Conservation (phyloP, 2,888 invertebrate genomes). For the Anthoptus insignis region DNA sequence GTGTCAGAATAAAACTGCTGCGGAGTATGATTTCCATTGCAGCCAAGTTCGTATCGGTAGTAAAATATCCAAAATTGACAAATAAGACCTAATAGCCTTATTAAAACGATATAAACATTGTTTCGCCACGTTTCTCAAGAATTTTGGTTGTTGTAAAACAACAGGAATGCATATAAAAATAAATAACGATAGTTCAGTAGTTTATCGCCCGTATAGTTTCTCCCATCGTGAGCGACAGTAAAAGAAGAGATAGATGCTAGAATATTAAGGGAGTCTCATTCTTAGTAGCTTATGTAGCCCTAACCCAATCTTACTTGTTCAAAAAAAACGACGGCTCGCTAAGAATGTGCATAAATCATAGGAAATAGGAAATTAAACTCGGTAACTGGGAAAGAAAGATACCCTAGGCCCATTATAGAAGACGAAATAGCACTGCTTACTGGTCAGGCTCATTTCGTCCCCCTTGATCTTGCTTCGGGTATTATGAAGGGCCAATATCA, state of each 20-base stretch:
- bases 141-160: conserved; percentile 43
- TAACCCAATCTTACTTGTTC: too few relatives aligned
- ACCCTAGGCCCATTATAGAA: conserved; percentile 46
- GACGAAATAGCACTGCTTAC: conserved; percentile 44
- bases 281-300: too few relatives aligned
- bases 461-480: conserved; percentile 39
- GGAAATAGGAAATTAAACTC: conserved; percentile 41
- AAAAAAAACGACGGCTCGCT: too few relatives aligned
- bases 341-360: too few relatives aligned
- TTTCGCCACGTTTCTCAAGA: conserved; percentile 37
- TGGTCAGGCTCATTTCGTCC: conserved; percentile 44
- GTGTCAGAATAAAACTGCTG: too few relatives aligned
- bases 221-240: too few relatives aligned
- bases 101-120: conserved; percentile 39
- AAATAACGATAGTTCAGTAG: conserved; percentile 41
- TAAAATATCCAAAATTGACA: conserved; percentile 27
- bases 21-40: background rate
- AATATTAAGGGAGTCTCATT: too few relatives aligned
- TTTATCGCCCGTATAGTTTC: conserved; percentile 51
- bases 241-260: too few relatives aligned
- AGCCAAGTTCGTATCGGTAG: conserved; percentile 8
- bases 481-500: too few relatives aligned
- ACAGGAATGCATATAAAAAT: conserved; percentile 47
- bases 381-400: conserved; percentile 45
- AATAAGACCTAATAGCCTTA: conserved; percentile 26